Evolutionary conservation across 2,797 vertebrate genomes (phyloP).

Genomic region (Trachurus trachurus): DNA sequence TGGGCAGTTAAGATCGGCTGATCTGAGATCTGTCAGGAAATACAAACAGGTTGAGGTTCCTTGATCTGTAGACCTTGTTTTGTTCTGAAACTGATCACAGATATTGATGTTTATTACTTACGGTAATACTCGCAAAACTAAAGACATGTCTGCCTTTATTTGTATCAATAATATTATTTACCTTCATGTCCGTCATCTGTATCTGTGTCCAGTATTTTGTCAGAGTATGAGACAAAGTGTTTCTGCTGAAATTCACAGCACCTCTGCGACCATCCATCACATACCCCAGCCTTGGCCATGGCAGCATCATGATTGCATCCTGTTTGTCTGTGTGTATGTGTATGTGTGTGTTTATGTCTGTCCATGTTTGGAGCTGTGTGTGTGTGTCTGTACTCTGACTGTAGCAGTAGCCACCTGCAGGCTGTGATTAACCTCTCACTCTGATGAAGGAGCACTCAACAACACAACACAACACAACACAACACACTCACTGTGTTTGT

Average conservation of each 20-base stretch:
- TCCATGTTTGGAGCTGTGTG: neutral
- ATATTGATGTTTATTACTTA: neutral
- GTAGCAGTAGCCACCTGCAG: neutral
- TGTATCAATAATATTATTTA: no score
- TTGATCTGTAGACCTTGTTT: neutral
- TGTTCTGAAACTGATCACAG: neutral
- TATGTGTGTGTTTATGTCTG: constrained; percentile 2
- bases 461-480: neutral
- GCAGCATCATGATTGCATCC: constrained; percentile 33
- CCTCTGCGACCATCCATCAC: constrained; percentile 23
- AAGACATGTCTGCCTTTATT: neutral
- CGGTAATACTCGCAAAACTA: neutral
- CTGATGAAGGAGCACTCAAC: neutral
- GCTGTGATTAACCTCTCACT: constrained; percentile 4
- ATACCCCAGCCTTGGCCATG: constrained; percentile 8
- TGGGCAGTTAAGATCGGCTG: neutral
- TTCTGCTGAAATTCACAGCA: constrained; percentile 3
- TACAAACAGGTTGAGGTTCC: neutral
- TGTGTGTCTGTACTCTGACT: neutral
- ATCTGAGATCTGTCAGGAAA: neutral
- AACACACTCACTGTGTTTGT: neutral
- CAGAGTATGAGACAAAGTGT: constrained; percentile 3
- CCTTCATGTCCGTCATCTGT: neutral
- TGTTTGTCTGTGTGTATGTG: constrained; percentile 6
- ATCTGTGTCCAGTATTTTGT: neutral